A percentile compares a stretch with the other conserved stretches of the same genome.
phyloP scores from a whole-genome alignment of 2,888 invertebrate genomes.

The Lepidochitona cinerea region DNA sequence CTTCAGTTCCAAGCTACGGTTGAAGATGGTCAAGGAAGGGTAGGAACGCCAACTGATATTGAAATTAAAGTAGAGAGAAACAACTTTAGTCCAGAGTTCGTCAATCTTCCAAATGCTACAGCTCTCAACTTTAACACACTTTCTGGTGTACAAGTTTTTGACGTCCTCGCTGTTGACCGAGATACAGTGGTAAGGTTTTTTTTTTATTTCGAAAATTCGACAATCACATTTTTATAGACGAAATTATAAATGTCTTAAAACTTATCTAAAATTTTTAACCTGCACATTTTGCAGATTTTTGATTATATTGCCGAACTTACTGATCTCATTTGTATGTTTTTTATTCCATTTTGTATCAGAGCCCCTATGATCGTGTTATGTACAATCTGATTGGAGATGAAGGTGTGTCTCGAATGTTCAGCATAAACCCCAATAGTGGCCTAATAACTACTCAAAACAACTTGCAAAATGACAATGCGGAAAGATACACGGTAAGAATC shows the following conservation, averaged over 20 bases:
- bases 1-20: constrained; percentile 1
- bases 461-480: constrained; percentile 41
- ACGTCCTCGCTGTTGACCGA: constrained; percentile 43
- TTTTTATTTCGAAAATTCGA: neutral
- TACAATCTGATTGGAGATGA: constrained; percentile 63
- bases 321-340: neutral
- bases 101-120: constrained; percentile 35
- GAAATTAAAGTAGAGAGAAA: constrained; percentile 43
- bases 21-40: neutral
- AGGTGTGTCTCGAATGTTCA: constrained; percentile 50
- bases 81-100: constrained; percentile 51
- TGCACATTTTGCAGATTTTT: too few species aligned
- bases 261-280: too few species aligned
- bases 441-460: constrained; percentile 38
- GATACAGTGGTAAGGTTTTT: constrained; percentile 37
- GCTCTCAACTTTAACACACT: constrained; percentile 39
- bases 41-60: constrained; percentile 16
- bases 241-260: too few species aligned
- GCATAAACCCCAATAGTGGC: constrained; percentile 37
- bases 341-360: constrained; percentile 28
- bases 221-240: too few species aligned
- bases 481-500: constrained; percentile 43
- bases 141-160: constrained; percentile 36
- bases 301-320: too few species aligned
- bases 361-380: constrained; percentile 51